phyloP scores from a whole-genome alignment of 2,888 invertebrate genomes.

The Hypomecis atomaria region DNA sequence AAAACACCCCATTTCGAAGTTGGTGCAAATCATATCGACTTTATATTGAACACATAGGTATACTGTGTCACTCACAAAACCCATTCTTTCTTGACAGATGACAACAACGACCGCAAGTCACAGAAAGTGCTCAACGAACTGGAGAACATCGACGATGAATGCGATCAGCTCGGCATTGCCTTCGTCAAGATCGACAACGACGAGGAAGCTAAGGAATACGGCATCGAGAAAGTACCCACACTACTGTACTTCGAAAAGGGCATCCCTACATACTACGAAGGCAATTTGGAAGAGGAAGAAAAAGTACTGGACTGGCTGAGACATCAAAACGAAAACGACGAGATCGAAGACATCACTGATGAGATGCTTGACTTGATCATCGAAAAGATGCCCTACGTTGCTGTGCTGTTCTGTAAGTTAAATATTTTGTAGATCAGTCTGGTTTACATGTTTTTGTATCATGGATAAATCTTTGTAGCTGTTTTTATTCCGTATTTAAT shows the following conservation, averaged over 20 bases:
- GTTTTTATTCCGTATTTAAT: too few species aligned
- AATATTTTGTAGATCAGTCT: conserved; percentile 11
- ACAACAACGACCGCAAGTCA: conserved; percentile 94
- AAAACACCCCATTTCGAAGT: too few species aligned
- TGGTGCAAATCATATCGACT: too few species aligned
- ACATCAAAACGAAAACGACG: conserved; percentile 93
- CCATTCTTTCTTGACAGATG: conserved; percentile 85
- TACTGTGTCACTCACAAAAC: too few species aligned
- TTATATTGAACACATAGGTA: too few species aligned
- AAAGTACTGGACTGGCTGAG: conserved; percentile 94
- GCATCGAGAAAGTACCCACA: conserved; percentile 94
- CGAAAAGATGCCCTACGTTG: conserved; percentile 94
- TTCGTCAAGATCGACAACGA: conserved; percentile 97
- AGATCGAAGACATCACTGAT: conserved; percentile 97
- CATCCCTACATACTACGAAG: conserved; percentile 90
- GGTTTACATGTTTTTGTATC: neutral
- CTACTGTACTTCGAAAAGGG: conserved; percentile 93
- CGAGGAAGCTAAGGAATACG: conserved; percentile 95
- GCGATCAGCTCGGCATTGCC: conserved; percentile 93
- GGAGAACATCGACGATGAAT: conserved; percentile 97
- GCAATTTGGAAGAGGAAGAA: conserved; percentile 95
- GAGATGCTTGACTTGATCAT: conserved; percentile 97
- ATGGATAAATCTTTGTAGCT: neutral
- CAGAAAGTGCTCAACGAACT: conserved; percentile 93
- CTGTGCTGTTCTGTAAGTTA: conserved; percentile 93